Evolutionary conservation across 2,797 vertebrate genomes (phyloP), one percentile per base, ranked within the genome.

Genomic region (Premnoplex brunnescens): DNA sequence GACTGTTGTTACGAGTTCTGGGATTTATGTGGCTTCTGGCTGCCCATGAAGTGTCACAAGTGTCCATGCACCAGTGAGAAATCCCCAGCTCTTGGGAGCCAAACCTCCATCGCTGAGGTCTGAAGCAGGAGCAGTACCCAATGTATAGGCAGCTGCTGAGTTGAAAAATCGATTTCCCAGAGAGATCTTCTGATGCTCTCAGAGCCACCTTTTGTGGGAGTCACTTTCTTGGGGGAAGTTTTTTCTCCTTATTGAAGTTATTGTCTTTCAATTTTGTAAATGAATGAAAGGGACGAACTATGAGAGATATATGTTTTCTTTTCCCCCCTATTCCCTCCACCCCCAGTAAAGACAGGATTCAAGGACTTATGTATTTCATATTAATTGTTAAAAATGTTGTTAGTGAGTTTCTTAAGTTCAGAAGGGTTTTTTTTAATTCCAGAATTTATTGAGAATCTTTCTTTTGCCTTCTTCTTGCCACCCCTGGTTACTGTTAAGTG

Each of bases 301-400:
- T 3, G 5, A 11, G 15, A 63, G 12, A 76, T 23, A 16, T 32
- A 26, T 39, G 22, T 48, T 87, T 89, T 24, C 16, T 62, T 82
- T 79, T 43, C 16, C 13, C 4, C 12, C 3, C 3, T 34, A 17
- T 4, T 14, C 8, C 8, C 7, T 8, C 13, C 16, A 8, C 18
- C 4, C 19, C 8, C 41, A 91, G 81, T 84, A 88, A 97, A 95
- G 32, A 16, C 39, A 96, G 56, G 44, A 46, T 80, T 88, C 81
- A 79, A 79, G 24, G 12, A 67, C 46, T 15, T 55, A 54, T 85
- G 58, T 72, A 32, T 91, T 58, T 59, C 71, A 28, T 88, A 46
- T 48, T 85, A 34, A 21, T 83, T 93, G 79, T 82, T 82, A 13
- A 23, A 88, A 75, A 17, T 14, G 5, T 24, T 69, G 4, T 52